Base-by-base conservation (phyloP, 1,140 invertebrate genomes). In the Aphaenogaster ashmeadi region DNA sequence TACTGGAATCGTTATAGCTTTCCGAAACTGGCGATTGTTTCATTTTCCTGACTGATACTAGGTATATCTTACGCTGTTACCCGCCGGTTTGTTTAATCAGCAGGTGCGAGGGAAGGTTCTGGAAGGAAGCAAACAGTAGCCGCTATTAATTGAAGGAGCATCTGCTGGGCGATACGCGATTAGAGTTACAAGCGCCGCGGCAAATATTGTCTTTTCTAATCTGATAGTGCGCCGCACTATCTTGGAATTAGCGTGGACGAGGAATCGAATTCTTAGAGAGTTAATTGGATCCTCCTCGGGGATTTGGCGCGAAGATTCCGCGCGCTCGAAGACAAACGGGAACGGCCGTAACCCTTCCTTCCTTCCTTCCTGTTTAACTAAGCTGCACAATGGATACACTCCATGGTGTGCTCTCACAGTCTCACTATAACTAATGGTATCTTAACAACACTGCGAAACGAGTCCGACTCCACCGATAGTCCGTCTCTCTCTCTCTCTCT, bases 231-330 rank as follows among this genome's bases (percentile, higher is more conserved):
- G 78, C 64, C 54, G 90, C 58, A 90, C 91, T 94, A 94, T 93
- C 92, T 94, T 91, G 86, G 92, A 90, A 94, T 94, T 94, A 94
- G 92, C 93, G 91, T 89, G 84, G 87, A 85, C 64, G 86, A 77
- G 87, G 91, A 90, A 92, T 91, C 90, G 89, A 91, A 91, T 93
- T 92, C 91, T 92, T 91, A 90, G 88, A 84, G 89, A 91, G 93
- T 94, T 94, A 94, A 94, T 94, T 94, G 93, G 93, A 92, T 89
- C 84, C 89, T 91, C 89, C 91, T 89, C 81, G 84, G 86, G 84
- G 88, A 91, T 90, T 91, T 89, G 81, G 81, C 47, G 81, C 66
- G 67, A 92, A 92, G 87, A 92, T 92, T 93, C 89, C 88, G 83
- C 80, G 86, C 78, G 75, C 80, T 33, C 78, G 79, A 91, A 90